phyloP scores from a whole-genome alignment of 2,113 vertebrate species.

The Choloepus hoffmanni region DNA sequence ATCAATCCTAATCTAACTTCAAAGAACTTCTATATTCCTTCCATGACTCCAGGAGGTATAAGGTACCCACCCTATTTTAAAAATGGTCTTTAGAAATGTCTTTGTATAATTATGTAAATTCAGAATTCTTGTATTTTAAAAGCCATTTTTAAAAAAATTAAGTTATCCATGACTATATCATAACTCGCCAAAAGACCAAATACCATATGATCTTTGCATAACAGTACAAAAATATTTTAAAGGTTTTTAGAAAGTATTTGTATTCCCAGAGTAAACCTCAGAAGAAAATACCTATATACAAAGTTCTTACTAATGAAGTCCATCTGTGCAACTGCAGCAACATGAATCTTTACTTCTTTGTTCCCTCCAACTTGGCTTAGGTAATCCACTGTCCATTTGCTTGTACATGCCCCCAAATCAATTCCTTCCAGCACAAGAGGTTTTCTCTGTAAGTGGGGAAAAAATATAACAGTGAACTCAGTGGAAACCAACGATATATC shows the following conservation, averaged over 20 bases:
- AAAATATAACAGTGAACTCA: background rate
- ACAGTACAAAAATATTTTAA: slow-evolving; percentile 55
- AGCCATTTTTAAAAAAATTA: slow-evolving; percentile 61
- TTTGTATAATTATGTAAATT: slow-evolving; percentile 50
- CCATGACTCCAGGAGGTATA: background rate
- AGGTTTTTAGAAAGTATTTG: slow-evolving; percentile 40
- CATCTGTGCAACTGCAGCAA: slow-evolving; percentile 92
- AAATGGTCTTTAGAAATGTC: slow-evolving; percentile 54
- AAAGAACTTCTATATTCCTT: slow-evolving; percentile 26
- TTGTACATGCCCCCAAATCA: slow-evolving; percentile 91
- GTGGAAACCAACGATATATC: background rate
- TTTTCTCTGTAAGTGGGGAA: slow-evolving; percentile 87
- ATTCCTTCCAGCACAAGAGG: slow-evolving; percentile 93
- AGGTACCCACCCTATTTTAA: background rate
- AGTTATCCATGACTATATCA: slow-evolving; percentile 25
- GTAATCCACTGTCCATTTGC: slow-evolving; percentile 93
- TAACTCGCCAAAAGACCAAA: slow-evolving; percentile 52
- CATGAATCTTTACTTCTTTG: slow-evolving; percentile 94
- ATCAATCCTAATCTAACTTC: slow-evolving; percentile 6
- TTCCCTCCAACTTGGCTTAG: slow-evolving; percentile 87
- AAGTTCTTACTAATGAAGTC: slow-evolving; percentile 98
- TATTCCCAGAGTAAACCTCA: slow-evolving; percentile 68
- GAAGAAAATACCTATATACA: slow-evolving; percentile 93
- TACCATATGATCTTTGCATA: slow-evolving; percentile 18
- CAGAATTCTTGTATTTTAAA: slow-evolving; percentile 66